phyloP scores from a whole-genome alignment of 2,888 invertebrate species.

The Calliscelio sp. region DNA sequence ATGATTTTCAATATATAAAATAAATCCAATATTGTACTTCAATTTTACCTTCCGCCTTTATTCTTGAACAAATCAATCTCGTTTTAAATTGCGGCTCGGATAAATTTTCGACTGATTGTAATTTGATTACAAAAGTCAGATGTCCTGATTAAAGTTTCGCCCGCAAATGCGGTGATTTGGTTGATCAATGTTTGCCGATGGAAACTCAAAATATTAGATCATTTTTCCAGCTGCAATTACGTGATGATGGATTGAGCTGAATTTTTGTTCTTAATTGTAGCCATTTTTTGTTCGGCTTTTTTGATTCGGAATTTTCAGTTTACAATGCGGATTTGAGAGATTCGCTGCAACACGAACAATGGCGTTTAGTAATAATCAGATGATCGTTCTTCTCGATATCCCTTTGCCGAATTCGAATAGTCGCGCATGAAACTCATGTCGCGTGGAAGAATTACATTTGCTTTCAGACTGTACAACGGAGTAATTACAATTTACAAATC shows the following conservation, averaged over 20 bases:
- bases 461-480: slow-evolving; percentile 62
- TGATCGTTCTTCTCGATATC: slow-evolving; percentile 55
- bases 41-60: slow-evolving; percentile 35
- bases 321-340: slow-evolving; percentile 33
- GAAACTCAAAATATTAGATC: too few relatives aligned
- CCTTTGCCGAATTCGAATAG: slow-evolving; percentile 46
- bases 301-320: slow-evolving; percentile 17
- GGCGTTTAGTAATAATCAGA: slow-evolving; percentile 56
- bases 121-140: slow-evolving; percentile 44
- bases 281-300: slow-evolving; percentile 1
- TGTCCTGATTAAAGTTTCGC: slow-evolving; percentile 20
- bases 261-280: too few relatives aligned
- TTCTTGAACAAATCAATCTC: slow-evolving; percentile 34
- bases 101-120: slow-evolving; percentile 47
- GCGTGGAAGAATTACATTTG: slow-evolving; percentile 72
- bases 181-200: too few relatives aligned
- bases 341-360: slow-evolving; percentile 16
- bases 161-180: not conserved
- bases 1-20: too few relatives aligned
- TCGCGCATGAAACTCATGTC: slow-evolving; percentile 64
- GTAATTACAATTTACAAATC: slow-evolving; percentile 73
- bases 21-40: slow-evolving; percentile 46
- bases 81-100: slow-evolving; percentile 23
- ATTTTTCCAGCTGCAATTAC: too few relatives aligned
- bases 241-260: too few relatives aligned